Evolutionary conservation across 35 echinoderm and acorn worm species (phyloP), one percentile per base, ranked within the genome.

Genomic region (Acanthaster planci): DNA sequence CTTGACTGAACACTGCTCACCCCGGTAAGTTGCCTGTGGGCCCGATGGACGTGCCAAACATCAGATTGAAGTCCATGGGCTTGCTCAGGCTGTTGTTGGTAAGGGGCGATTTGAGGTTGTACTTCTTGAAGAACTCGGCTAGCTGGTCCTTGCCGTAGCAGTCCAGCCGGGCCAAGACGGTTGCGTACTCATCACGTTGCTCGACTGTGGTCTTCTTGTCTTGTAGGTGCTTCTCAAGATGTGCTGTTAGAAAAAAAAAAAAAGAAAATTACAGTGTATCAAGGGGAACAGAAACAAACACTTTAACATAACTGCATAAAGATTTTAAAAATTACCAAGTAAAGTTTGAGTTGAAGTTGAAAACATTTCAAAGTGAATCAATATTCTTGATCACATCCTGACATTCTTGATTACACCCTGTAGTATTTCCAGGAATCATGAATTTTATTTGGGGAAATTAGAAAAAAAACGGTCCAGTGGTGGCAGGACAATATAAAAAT

Each of bases 21-120:
- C 95, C 95, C 18, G 89, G 92, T 53, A 93, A 52, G 50, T 91
- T 93, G 32, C 92, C 89, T 55, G 92, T 76, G 39, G 95, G 95
- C 5, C 95, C 95, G 37, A 98, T 98, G 38, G 59, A 79, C 1
- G 95, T 98, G 55, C 47, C 85, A 83, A 98, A 98, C 91, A 98
- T 94, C 5, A 98, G 91, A 75, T 97, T 97, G 82, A 94, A 98
- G 30, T 98, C 91, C 77, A 85, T 83, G 40, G 95, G 95, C n/a
- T 94, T 91, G 21, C 87, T 87, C 59, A 98, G 68, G 19, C 84
- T 80, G 54, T 98, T 98, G 81, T 90, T 90, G 23, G 95, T 98
- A 18, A 78, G 84, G 37, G 95, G 95, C 81, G 95, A 98, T 26
- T 88, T 89, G 34, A 97, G 91, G 21, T 93, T 51, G 78, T 91